A percentile compares a stretch with the other conserved stretches of the same genome.
Evolutionary conservation across 1,140 invertebrate species (phyloP).

Genomic region (Agrypnia vestita): DNA sequence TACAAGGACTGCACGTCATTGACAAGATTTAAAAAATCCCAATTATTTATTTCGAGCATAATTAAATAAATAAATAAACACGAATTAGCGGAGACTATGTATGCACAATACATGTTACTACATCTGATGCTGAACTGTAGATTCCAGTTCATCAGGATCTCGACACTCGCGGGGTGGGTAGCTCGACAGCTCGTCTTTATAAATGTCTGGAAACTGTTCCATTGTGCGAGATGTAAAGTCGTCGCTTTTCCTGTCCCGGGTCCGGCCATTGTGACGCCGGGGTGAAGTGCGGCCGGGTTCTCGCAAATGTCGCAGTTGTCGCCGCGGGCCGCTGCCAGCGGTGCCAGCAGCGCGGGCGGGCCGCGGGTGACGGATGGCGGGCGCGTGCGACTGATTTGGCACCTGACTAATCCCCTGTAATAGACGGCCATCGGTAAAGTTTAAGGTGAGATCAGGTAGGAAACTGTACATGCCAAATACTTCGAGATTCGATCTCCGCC

Average conservation of each 20-base stretch:
- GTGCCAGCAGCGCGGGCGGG: background rate
- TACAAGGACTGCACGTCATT: no score
- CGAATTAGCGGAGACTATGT: no score
- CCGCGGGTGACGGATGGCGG: conserved; percentile 45
- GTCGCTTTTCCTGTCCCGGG: conserved; percentile 50
- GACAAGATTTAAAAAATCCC: no score
- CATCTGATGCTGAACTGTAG: no score
- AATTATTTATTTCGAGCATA: no score
- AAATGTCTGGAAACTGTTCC: background rate
- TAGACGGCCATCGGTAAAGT: conserved; percentile 57
- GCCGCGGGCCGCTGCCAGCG: conserved; percentile 42
- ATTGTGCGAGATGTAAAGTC: background rate
- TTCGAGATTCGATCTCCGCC: background rate
- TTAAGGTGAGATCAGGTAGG: conserved; percentile 59
- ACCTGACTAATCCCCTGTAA: conserved; percentile 49
- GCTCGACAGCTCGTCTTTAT: no score
- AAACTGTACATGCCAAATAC: conserved; percentile 44
- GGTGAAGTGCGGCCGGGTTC: no score
- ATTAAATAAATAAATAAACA: no score
- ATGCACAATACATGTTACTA: no score
- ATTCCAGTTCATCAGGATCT: no score
- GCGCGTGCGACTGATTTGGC: conserved; percentile 51
- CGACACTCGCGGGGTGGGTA: no score
- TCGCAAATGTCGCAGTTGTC: no score
- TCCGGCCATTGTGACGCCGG: background rate